Evolutionary conservation across 2,113 vertebrate species (phyloP), one percentile per base, ranked within the genome.

Genomic region (Melospiza melodia): DNA sequence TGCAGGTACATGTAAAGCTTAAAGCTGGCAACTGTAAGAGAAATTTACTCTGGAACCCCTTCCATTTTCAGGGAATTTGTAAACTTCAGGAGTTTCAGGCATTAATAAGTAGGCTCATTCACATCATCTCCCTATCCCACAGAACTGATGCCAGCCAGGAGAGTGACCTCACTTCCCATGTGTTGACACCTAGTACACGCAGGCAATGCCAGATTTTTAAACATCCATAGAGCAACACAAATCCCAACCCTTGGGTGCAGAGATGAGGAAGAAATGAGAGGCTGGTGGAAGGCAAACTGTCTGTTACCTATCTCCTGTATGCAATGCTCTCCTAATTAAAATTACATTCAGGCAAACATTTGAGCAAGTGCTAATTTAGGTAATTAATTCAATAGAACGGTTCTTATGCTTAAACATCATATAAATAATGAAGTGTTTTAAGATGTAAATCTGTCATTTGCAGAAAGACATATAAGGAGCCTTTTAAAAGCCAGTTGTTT

Each of bases 91-190:
- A 90, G n/a, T 82, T 89, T 59, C 39, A 82, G 8, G 15, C 11
- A 9, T 28, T 35, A 63, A 87, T 27, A 78, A 22, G 5, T 8
- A 62, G 3, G 2, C 35, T 83, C 10, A 30, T 74, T 84, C 30
- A 39, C 14, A 28, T 57, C 8, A 10, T 72, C 8, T 48, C 20
- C 22, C 27, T 75, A 2, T 59, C 35, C 11, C 5, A 30, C 5
- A 75, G 58, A 59, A 15, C 23, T 1, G 3, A 44, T 31, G 24
- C 11, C 44, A 84, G 24, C 16, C 24, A 61, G 74, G 39, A 57
- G 9, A 68, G 12, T 22, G 68, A 59, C 21, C 11, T 80, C 72
- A 33, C 22, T 55, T 28, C 1, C 0, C 1, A 0, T 8, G 4
- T 37, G 15, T 12, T 58, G 43, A 17, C 28, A 28, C 25, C 39